Evolutionary conservation across 2,113 vertebrate species (phyloP).

Genomic region (Martes martes): DNA sequence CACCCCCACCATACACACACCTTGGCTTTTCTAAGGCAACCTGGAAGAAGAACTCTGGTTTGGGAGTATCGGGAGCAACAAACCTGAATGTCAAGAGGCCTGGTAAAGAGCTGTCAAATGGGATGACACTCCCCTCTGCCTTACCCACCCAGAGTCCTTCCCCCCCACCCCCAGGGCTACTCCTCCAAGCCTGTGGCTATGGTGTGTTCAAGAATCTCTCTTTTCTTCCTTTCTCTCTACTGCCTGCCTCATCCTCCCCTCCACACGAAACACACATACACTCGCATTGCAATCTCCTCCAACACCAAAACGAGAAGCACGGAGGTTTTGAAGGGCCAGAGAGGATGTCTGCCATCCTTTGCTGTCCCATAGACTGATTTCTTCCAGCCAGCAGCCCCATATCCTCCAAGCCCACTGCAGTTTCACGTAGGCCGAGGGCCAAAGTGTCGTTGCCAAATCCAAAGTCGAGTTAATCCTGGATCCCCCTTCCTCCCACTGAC

Average conservation of each 20-base stretch:
- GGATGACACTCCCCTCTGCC: no score
- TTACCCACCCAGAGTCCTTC: neutral
- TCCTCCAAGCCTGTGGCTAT: neutral
- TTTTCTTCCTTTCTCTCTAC: neutral
- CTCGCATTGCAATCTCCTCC: neutral
- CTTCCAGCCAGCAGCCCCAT: neutral
- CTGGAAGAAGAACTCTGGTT: neutral
- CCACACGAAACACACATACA: neutral
- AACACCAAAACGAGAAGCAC: neutral
- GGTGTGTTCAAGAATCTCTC: neutral
- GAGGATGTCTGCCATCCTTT: neutral
- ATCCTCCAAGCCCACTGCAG: neutral
- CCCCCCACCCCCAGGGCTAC: accelerated
- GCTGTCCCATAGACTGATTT: neutral
- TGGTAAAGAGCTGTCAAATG: neutral
- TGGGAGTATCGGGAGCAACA: neutral
- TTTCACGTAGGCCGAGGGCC: neutral
- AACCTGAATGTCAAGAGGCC: neutral
- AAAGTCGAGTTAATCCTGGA: conserved; percentile 17
- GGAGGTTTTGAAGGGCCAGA: neutral
- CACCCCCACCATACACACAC: neutral
- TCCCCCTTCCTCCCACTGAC: neutral
- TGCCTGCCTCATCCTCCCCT: accelerated
- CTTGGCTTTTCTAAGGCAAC: neutral
- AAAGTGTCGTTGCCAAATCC: neutral